A percentile compares a stretch with the other conserved stretches of the same genome.
These are phyloP conservation scores for Chiridota heheva DNA, from an alignment of 35 echinoderm and acorn worm species.

Conservation along the genomic window DNA sequence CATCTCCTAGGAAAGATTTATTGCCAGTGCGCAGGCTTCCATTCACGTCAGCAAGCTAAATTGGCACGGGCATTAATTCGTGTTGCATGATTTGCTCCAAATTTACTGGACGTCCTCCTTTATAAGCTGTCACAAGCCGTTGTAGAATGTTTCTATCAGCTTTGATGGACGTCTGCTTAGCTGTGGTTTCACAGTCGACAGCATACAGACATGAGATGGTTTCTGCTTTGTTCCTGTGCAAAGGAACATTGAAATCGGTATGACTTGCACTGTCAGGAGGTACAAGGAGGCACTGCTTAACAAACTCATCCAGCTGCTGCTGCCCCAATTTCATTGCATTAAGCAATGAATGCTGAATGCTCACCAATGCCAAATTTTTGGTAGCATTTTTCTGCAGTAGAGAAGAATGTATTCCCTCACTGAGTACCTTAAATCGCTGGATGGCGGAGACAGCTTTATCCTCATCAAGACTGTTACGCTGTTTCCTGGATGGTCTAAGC, in stretches of 20 bases:
- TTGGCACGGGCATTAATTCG: conserved; percentile 19
- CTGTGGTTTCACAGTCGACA: background rate
- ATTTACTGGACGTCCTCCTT: background rate
- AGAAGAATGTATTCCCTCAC: background rate
- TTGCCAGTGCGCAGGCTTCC: conserved; percentile 26
- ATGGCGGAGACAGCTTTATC: background rate
- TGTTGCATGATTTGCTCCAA: background rate
- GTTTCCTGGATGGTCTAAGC: background rate
- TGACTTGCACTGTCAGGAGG: too few species aligned
- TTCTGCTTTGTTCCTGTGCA: background rate
- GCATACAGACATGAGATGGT: conserved; percentile 8
- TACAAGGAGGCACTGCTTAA: background rate
- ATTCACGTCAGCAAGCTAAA: conserved; percentile 47
- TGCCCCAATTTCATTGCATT: conserved; percentile 13
- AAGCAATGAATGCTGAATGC: conserved; percentile 12
- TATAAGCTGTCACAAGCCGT: conserved; percentile 7
- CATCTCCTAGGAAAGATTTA: too few species aligned
- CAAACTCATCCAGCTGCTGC: background rate
- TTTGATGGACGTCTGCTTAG: background rate
- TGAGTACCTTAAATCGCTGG: background rate
- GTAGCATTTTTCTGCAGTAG: conserved; percentile 16
- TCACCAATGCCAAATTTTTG: conserved; percentile 3
- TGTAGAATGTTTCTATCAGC: conserved; percentile 1
- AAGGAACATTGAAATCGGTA: too few species aligned
- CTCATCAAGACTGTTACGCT: background rate